phyloP scores from a whole-genome alignment of 2,797 vertebrate species.

The Prionace glauca region DNA sequence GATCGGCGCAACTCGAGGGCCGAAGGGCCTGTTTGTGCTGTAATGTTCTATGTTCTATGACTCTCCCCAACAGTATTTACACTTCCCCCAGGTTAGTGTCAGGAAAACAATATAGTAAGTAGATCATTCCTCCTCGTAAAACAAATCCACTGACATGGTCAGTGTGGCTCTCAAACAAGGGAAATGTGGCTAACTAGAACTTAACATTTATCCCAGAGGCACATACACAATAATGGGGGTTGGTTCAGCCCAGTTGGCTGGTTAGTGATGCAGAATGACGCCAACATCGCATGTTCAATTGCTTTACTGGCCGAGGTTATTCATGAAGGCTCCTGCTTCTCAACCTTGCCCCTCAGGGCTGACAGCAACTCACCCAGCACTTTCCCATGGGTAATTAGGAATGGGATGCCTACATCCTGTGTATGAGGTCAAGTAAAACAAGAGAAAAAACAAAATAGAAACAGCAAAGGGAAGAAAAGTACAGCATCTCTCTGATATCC shows the following conservation, averaged over 20 bases:
- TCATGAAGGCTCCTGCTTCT: too few species aligned
- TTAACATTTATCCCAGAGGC: background rate
- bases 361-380: background rate
- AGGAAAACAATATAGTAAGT: background rate
- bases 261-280: too few species aligned
- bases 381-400: background rate
- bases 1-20: too few species aligned
- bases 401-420: background rate
- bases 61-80: background rate
- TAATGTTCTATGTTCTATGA: too few species aligned
- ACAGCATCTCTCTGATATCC: background rate
- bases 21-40: too few species aligned
- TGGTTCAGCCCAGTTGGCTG: too few species aligned
- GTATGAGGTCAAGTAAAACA: background rate
- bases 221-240: background rate
- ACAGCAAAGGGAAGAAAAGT: background rate
- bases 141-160: background rate
- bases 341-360: too few species aligned
- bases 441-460: background rate
- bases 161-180: background rate
- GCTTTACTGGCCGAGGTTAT: too few species aligned
- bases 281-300: too few species aligned
- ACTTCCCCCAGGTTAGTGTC: background rate
- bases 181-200: background rate
- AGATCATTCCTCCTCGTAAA: background rate